These are phyloP conservation scores for Ariolimax columbianus DNA, from an alignment of 2,888 invertebrate genomes.

Conservation along the genomic window DNA sequence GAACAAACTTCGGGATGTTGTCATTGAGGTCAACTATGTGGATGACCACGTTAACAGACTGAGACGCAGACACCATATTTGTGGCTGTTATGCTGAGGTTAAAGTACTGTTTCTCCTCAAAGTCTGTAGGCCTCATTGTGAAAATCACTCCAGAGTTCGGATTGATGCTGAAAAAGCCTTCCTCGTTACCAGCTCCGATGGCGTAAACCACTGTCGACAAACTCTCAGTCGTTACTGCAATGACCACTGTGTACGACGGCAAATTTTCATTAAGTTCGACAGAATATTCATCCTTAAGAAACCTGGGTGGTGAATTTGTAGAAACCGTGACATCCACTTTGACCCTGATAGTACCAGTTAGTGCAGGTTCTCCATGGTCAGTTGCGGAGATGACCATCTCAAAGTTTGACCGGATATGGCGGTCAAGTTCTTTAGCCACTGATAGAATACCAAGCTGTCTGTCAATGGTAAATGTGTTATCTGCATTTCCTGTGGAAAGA, in stretches of 20 bases:
- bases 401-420: slow-evolving; percentile 81
- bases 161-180: slow-evolving; percentile 88
- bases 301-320: slow-evolving; percentile 95
- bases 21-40: slow-evolving; percentile 91
- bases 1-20: slow-evolving; percentile 86
- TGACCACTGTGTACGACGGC: slow-evolving; percentile 65
- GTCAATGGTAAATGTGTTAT: slow-evolving; percentile 91
- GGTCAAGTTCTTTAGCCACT: slow-evolving; percentile 82
- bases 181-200: slow-evolving; percentile 89
- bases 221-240: slow-evolving; percentile 66
- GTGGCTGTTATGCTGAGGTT: slow-evolving; percentile 90
- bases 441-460: slow-evolving; percentile 85
- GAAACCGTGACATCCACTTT: slow-evolving; percentile 93
- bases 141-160: slow-evolving; percentile 89
- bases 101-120: slow-evolving; percentile 87
- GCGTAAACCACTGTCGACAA: slow-evolving; percentile 81
- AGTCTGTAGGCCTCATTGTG: slow-evolving; percentile 86
- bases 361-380: slow-evolving; percentile 87
- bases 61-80: slow-evolving; percentile 89
- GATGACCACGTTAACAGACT: slow-evolving; percentile 86
- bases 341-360: slow-evolving; percentile 88
- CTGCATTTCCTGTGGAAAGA: slow-evolving; percentile 86
- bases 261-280: slow-evolving; percentile 71
- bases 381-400: slow-evolving; percentile 92
- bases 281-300: slow-evolving; percentile 78